Conservation (phyloP, 1,140 invertebrate genomes). For the Antheraea pernyi region DNA sequence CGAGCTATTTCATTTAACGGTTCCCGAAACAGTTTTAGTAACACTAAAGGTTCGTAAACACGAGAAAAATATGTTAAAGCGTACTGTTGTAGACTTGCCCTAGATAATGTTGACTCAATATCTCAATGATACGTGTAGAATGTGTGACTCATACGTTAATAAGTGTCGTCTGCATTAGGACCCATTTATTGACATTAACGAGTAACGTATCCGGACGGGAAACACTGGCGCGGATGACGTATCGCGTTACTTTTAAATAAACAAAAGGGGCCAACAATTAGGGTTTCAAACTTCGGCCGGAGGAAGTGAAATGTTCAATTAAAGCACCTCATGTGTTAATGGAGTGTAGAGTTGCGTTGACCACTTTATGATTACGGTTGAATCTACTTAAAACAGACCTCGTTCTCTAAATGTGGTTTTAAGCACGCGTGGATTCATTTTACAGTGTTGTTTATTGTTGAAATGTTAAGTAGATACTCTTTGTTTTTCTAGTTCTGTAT, state of each 20-base stretch:
- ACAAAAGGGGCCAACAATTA: slow-evolving; percentile 68
- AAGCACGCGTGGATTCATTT: neutral
- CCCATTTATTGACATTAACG: slow-evolving; percentile 70
- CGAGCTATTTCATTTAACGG: no score
- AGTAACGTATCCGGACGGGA: slow-evolving; percentile 59
- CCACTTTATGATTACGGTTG: slow-evolving; percentile 13
- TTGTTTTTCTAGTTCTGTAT: no score
- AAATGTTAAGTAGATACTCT: no score
- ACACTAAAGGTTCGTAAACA: no score
- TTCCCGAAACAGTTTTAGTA: no score
- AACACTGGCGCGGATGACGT: slow-evolving; percentile 56
- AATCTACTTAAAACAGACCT: slow-evolving; percentile 4
- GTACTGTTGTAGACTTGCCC: neutral
- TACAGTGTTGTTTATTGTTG: neutral
- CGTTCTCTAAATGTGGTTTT: neutral
- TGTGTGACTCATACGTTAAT: slow-evolving; percentile 61
- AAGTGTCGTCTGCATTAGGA: slow-evolving; percentile 60
- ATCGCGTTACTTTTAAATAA: slow-evolving; percentile 67
- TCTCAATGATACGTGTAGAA: slow-evolving; percentile 4
- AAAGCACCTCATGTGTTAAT: slow-evolving; percentile 24
- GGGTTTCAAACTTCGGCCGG: slow-evolving; percentile 40
- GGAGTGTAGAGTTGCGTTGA: slow-evolving; percentile 19
- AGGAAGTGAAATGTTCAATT: slow-evolving; percentile 57
- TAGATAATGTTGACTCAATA: slow-evolving; percentile 6
- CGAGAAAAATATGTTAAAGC: neutral